Base-by-base conservation (phyloP, 2,888 invertebrate genomes). In the Mesochorus sp. region DNA sequence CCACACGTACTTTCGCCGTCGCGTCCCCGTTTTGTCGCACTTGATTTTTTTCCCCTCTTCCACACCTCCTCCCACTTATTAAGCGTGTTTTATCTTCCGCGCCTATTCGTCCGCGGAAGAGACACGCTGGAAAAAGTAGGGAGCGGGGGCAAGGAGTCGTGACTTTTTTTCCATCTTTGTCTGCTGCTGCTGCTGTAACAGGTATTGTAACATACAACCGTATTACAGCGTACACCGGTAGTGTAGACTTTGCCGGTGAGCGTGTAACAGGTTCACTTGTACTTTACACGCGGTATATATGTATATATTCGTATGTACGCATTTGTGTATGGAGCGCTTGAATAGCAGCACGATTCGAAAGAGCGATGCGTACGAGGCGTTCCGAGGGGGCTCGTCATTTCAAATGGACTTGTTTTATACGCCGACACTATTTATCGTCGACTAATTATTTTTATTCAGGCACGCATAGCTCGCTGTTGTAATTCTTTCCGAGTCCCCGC, bases 1-100 rank as follows among this genome's bases (percentile, higher is more conserved):
- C 83, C 82, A 68, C 80, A 83, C 24, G 80, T 74, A 81, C 81
- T 83, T 84, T 83, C 87, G 82, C 83, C 81, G 83, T 76, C 80
- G n/a, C n/a, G 80, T 44, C 67, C 66, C 53, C 53, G 79, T 72
- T 77, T 67, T 66, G 73, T 74, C 76, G 68, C 44, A 71, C 72
- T 62, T 68, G 64, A 68, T 64, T 74, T 74, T 76, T 72, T 74
- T 49, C 37, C 57, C 78, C 31, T 49, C 64, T 31, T 47, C 34
- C 21, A 21, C 53, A 14, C 59, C 76, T 76, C 76, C 62, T 39
- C 42, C 71, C 44, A 64, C 55, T 49, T 49, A 61, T 51, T 53
- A 49, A 62, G 57, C 76, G 26, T 31, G 28, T 10, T 34, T 21
- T 53, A 47, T 42, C 44, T 70, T 66, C 77, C 70, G n/a, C 77